phyloP scores from a whole-genome alignment of 2,888 invertebrate species.

The Hypena proboscidalis region DNA sequence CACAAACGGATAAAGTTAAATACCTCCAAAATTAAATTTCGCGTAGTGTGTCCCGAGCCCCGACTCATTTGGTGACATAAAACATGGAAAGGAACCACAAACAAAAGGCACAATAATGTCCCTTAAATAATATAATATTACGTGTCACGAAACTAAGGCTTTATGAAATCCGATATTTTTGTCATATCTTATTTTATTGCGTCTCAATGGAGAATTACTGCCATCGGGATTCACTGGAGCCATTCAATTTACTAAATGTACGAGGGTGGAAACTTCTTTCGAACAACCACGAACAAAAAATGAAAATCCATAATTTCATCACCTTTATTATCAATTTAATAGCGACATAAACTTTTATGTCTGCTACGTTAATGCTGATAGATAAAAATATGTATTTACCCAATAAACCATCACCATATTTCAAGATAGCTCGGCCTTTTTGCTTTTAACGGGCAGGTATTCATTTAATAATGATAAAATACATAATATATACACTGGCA shows the following conservation, averaged over 20 bases:
- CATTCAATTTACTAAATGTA: slow-evolving; percentile 68
- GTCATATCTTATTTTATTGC: slow-evolving; percentile 84
- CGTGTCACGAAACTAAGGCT: slow-evolving; percentile 82
- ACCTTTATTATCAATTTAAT: slow-evolving; percentile 24
- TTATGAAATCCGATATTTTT: slow-evolving; percentile 85
- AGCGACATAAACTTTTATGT: slow-evolving; percentile 26
- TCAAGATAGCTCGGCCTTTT: slow-evolving; percentile 8
- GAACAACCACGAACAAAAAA: slow-evolving; percentile 25
- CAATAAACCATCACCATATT: slow-evolving; percentile 9
- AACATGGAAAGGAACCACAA: slow-evolving; percentile 62
- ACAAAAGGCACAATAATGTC: slow-evolving; percentile 79
- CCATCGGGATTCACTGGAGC: slow-evolving; percentile 59
- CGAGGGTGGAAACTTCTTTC: slow-evolving; percentile 52
- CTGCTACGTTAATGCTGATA: slow-evolving; percentile 18
- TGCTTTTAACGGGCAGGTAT: slow-evolving; percentile 11
- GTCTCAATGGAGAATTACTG: slow-evolving; percentile 74
- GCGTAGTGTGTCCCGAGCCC: slow-evolving; percentile 51
- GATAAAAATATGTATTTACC: slow-evolving; percentile 12
- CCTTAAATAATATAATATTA: slow-evolving; percentile 82
- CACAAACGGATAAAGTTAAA: background rate
- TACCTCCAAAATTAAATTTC: slow-evolving; percentile 32
- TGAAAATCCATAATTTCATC: slow-evolving; percentile 35
- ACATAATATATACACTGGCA: slow-evolving; percentile 21
- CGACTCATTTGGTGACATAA: slow-evolving; percentile 57
- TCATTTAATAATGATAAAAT: slow-evolving; percentile 29